Evolutionary conservation across 2,797 vertebrate species (phyloP).

Genomic region (Acipenser transmontanus): DNA sequence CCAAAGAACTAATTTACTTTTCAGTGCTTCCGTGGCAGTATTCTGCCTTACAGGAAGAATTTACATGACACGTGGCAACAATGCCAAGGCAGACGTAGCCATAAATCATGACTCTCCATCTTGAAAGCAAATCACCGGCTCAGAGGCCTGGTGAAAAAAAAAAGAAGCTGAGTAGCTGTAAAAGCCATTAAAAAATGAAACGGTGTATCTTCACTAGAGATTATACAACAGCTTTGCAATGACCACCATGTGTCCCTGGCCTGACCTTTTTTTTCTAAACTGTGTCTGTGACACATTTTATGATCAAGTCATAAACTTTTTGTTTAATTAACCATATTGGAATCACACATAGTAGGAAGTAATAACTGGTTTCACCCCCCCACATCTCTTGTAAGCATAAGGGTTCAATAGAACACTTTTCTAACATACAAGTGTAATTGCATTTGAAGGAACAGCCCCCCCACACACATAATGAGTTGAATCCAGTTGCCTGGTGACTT

Average conservation of each 20-base stretch:
- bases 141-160: background rate
- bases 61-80: constrained; percentile 21
- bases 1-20: background rate
- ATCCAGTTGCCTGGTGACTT: constrained; percentile 11
- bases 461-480: constrained; percentile 5
- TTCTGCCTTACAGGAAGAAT: background rate
- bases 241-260: constrained; percentile 2
- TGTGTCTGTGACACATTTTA: background rate
- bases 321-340: constrained; percentile 3
- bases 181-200: constrained; percentile 19
- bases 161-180: constrained; percentile 10
- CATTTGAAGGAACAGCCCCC: background rate
- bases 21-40: constrained; percentile 2
- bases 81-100: constrained; percentile 20
- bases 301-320: background rate
- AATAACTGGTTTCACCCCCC: background rate
- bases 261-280: background rate
- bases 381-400: background rate
- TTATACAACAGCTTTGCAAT: constrained; percentile 10
- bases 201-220: constrained; percentile 7
- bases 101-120: constrained; percentile 26
- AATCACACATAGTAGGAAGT: background rate
- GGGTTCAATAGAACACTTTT: constrained; percentile 9
- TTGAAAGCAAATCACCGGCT: constrained; percentile 32
- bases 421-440: constrained; percentile 1